Evolutionary conservation across 2,113 vertebrate genomes (phyloP), one percentile per base, ranked within the genome.

Genomic region (Sakesphorus luctuosus): DNA sequence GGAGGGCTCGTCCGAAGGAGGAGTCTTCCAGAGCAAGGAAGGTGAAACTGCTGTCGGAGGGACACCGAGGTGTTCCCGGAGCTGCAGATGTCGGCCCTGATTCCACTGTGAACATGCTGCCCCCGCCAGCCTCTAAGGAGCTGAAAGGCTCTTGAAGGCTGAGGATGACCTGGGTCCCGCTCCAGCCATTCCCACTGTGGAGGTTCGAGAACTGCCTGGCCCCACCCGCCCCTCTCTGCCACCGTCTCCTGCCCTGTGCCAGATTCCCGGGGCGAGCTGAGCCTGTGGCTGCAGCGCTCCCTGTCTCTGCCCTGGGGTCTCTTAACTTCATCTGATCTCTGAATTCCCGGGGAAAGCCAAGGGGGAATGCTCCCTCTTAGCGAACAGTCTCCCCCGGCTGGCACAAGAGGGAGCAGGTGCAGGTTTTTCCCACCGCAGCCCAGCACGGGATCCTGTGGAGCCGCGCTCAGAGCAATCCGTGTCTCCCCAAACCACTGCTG

Each of bases 11-110:
- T 88, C 59, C 16, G 13, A 31, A 80, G 91, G 89, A 84, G 63
- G 68, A 35, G 83, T 18, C 2, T 87, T 77, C 6, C 79, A 86
- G 89, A 50, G 92, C 79, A 73, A 92, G 88, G 94, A 66, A 88
- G 83, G 73, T 28, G 72, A 63, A 81, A 28, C 14, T 43, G 83
- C 50, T 55, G 0, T n/a, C 2, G 1, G 71, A 53, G 78, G 63
- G 90, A 74, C 69, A n/a, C 25, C 4, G 0, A 35, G 68, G 81
- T 0, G 9, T 82, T 82, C 61, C 61, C 81, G 40, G 50, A 87
- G 52, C 18, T 2, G 6, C 56, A 58, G 68, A 29, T 67, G 7
- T 73, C 25, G 28, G 35, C 77, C 28, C 46, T 0, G 9, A 23
- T 55, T 59, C 72, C 3, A 18, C 61, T 0, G 15, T 80, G 58